phyloP scores from a whole-genome alignment of 2,113 vertebrate species.

The Mixornis gularis region DNA sequence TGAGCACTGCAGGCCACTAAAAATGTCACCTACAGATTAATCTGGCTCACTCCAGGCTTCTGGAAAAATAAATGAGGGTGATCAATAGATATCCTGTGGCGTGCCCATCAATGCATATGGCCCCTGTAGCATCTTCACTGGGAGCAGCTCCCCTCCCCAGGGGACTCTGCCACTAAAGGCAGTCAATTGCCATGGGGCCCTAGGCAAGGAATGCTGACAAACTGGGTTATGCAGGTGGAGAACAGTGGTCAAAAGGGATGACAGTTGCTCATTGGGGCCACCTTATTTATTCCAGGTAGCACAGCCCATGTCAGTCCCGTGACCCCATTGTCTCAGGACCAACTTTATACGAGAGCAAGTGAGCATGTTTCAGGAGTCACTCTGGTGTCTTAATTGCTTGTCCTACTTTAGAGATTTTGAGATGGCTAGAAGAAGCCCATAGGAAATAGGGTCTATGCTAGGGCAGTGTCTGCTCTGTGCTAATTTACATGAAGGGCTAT shows the following conservation, averaged over 20 bases:
- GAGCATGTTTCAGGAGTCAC: not conserved
- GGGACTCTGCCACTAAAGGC: not conserved
- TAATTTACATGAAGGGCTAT: not conserved
- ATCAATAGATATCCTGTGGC: not conserved
- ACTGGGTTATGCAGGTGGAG: not conserved
- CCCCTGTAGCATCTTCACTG: not conserved
- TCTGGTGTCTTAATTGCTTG: constrained; percentile 17
- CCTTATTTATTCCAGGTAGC: not conserved
- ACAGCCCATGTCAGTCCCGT: rapidly evolving
- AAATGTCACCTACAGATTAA: constrained; percentile 27
- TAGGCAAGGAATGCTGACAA: not conserved
- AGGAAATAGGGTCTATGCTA: not conserved
- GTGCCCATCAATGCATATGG: not conserved
- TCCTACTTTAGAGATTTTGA: constrained; percentile 1
- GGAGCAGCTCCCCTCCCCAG: not conserved
- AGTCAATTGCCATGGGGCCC: not conserved
- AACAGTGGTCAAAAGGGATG: not conserved
- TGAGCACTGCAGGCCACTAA: not conserved
- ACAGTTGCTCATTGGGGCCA: not conserved
- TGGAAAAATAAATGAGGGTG: not conserved
- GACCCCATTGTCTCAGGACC: not conserved
- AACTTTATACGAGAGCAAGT: not conserved
- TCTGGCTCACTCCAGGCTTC: not conserved
- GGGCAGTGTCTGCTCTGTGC: not conserved
- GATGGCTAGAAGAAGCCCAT: not conserved